Evolutionary conservation across 2,888 invertebrate species (phyloP).

Genomic region (Orchesella flavescens): DNA sequence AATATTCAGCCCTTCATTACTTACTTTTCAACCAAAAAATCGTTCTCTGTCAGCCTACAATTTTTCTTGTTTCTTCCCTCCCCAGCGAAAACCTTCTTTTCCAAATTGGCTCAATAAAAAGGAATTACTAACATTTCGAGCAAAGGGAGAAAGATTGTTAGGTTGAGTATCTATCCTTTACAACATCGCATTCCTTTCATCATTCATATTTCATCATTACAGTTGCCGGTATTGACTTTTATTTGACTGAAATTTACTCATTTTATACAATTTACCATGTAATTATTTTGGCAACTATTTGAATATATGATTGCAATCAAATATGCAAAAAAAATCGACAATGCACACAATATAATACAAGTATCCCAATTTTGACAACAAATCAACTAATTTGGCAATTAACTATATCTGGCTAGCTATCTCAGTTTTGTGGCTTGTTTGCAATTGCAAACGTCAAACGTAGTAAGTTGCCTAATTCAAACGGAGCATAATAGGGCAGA

Average conservation of each 20-base stretch:
- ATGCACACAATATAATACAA: background rate
- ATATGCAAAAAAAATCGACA: constrained; percentile 26
- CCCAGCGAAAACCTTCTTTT: no score
- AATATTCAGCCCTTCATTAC: constrained; percentile 5
- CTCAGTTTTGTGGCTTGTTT: background rate
- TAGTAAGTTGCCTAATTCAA: constrained; percentile 5
- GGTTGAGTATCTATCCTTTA: background rate
- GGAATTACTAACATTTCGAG: background rate
- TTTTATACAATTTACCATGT: constrained; percentile 32
- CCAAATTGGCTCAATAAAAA: constrained; percentile 35
- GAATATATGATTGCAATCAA: constrained; percentile 59
- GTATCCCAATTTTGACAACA: constrained; percentile 6
- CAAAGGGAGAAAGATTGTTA: background rate
- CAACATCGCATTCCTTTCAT: background rate
- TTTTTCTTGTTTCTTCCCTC: background rate
- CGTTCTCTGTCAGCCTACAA: background rate
- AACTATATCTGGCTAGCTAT: constrained; percentile 1
- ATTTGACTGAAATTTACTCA: constrained; percentile 39
- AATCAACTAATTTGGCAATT: constrained; percentile 52
- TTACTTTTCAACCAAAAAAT: background rate
- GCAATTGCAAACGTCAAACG: no score
- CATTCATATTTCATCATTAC: constrained; percentile 42
- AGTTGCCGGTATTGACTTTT: constrained; percentile 42
- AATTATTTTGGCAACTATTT: constrained; percentile 57
- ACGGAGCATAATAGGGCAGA: background rate